Base-by-base conservation (phyloP, 1,140 invertebrate species). In the Macrobrachium nipponense region DNA sequence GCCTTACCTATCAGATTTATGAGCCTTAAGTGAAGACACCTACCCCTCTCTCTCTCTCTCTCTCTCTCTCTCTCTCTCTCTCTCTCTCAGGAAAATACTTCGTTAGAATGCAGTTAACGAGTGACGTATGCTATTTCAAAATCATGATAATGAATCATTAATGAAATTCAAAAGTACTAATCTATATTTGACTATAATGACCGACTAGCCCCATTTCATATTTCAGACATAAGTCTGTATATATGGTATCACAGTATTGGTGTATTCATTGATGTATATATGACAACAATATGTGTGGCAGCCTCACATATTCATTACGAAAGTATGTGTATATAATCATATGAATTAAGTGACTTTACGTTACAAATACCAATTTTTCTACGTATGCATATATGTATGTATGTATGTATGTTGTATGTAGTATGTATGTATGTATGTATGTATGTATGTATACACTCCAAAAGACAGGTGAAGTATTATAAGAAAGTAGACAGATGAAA, bases 401-500 rank as follows among this genome's bases (percentile, higher is more conserved):
- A 59, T 78, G 75, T 78, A 59, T 60, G 75, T 59, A 59, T n/a
- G n/a, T n/a, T 60, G 58, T 18, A 59, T 78, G 76, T 60, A 59
- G n/a, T n/a, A n/a, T n/a, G n/a, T 78, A 59, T 58, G 75, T 78
- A 59, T 60, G 58, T 18, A 59, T 78, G 76, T 60, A 59, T 58
- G 58, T 60, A 23, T 78, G 51, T 59, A 59, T 23, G 76, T 14
- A 60, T n/a, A 36, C 27, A 20, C 27, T 23, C 73, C 14, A 12
- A n/a, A 5, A n/a, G 36, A 11, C 36, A n/a, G 18, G 44, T 0
- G 20, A 15, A 58, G 73, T 23, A 75, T 75, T 6, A 18, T 14
- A 17, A 58, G 73, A n/a, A 75, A n/a, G 59, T 58, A 75, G 43
- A 58, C 17, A 76, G 73, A 15, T 23, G 44, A 5, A 6, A 17